Base-by-base conservation (phyloP, 2,888 invertebrate species). In the Leucophenga maculata region DNA sequence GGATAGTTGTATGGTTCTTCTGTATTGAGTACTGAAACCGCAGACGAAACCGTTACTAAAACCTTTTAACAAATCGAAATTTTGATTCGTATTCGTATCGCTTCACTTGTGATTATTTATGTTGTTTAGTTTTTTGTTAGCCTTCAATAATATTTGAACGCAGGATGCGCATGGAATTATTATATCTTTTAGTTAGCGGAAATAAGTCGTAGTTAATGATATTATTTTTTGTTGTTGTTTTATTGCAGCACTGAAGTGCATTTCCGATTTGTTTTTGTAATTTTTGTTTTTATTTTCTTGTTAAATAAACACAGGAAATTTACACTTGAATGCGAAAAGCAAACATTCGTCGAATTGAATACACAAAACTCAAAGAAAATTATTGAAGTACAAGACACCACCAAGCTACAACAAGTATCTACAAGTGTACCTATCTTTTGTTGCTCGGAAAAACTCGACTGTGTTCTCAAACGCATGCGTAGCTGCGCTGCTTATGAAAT, bases 291-390 rank as follows among this genome's bases (percentile, higher is more conserved):
- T n/a, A 9, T 9, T 16, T 59, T 59, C n/a, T 59, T 59, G 31
- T 64, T 64, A 64, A 39, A 44, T 14, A 44, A 68, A 44, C 59
- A 75, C 80, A 81, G 80, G 80, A 80, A 81, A 78, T 75, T 79
- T 71, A 72, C 77, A 74, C 76, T 73, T 72, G 70, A 77, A 50
- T 65, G 76, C 64, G 62, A 74, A 67, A 74, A 72, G 62, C 70
- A 74, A 79, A 75, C 70, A 74, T 64, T 73, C 73, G 71, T 22
- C 3, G 13, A 54, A 20, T 20, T 18, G 11, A 55, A 64, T 39
- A 11, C 32, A 50, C 54, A 50, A 50, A 6, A 50, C 50, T 11
- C 14, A n/a, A n/a, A 32, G 11, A 59, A 59, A 55, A 11, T 22
- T 55, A 18, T 20, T 16, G 3, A 22, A 55, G 57, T 26, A 13